Evolutionary conservation across 1,140 invertebrate species (phyloP).

Genomic region (Lamellibrachia luymesi): DNA sequence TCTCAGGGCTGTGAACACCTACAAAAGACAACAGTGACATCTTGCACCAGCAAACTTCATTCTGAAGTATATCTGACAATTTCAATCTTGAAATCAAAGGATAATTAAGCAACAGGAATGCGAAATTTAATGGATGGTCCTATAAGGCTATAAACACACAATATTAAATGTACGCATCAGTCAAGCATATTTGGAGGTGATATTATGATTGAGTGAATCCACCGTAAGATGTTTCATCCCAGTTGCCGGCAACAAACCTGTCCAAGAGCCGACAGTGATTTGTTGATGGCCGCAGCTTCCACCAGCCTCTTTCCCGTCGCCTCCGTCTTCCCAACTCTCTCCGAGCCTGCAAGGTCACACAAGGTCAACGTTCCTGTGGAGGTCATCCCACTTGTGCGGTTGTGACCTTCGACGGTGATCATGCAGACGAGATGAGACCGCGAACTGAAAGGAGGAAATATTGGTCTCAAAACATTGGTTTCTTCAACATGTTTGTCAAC

Average conservation of each 20-base stretch:
- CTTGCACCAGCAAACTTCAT: not conserved
- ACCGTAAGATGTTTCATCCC: not conserved
- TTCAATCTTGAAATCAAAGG: too few species aligned
- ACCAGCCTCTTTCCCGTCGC: conserved; percentile 54
- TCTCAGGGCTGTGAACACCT: conserved; percentile 53
- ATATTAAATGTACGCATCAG: too few species aligned
- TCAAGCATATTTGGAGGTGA: too few species aligned
- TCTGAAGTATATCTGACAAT: not conserved
- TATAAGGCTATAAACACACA: too few species aligned
- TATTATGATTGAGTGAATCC: not conserved
- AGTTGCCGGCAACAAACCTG: conserved; percentile 36
- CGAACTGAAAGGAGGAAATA: conserved; percentile 53
- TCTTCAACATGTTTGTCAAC: too few species aligned
- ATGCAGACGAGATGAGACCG: conserved; percentile 61
- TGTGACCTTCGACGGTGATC: conserved; percentile 60
- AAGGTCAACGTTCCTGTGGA: conserved; percentile 51
- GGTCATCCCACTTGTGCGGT: conserved; percentile 52
- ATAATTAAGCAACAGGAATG: too few species aligned
- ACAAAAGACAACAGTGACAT: not conserved
- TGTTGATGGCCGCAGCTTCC: conserved; percentile 57
- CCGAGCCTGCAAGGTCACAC: conserved; percentile 56
- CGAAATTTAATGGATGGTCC: not conserved
- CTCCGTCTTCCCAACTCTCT: conserved; percentile 54
- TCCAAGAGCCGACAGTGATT: conserved; percentile 53
- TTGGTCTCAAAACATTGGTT: not conserved